phyloP scores from a whole-genome alignment of 2,113 vertebrate species.

The Thryonomys swinderianus region DNA sequence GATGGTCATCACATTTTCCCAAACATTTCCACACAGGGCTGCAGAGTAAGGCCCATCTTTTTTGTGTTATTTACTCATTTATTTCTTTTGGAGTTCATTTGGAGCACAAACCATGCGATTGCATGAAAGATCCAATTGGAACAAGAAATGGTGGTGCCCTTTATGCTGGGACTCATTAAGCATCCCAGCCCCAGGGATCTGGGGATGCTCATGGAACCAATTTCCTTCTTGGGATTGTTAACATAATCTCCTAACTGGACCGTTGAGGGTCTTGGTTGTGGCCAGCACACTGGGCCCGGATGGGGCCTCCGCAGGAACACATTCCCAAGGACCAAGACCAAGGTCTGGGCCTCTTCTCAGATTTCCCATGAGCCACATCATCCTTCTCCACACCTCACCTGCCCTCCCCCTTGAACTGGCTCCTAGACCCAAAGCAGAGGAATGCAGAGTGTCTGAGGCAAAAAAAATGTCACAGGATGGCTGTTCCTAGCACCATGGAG shows the following conservation, averaged over 20 bases:
- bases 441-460: background rate
- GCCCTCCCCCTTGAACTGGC: background rate
- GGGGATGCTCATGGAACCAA: conserved; percentile 55
- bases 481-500: background rate
- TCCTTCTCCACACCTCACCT: background rate
- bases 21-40: conserved; percentile 53
- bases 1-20: conserved; percentile 70
- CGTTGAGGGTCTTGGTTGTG: background rate
- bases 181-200: conserved; percentile 54
- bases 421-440: background rate
- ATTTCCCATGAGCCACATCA: background rate
- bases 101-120: conserved; percentile 55
- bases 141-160: background rate
- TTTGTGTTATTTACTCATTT: conserved; percentile 63
- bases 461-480: background rate
- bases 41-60: conserved; percentile 56
- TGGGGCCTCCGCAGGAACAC: background rate
- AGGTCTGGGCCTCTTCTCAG: background rate
- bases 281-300: background rate
- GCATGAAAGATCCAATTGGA: conserved; percentile 46
- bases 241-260: conserved; percentile 51
- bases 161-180: conserved; percentile 70
- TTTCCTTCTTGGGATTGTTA: conserved; percentile 70
- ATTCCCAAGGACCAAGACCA: background rate
- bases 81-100: conserved; percentile 64